These are phyloP conservation scores for Petrocephalus zakoni DNA, from an alignment of 2,113 vertebrate genomes.

Conservation along the genomic window DNA sequence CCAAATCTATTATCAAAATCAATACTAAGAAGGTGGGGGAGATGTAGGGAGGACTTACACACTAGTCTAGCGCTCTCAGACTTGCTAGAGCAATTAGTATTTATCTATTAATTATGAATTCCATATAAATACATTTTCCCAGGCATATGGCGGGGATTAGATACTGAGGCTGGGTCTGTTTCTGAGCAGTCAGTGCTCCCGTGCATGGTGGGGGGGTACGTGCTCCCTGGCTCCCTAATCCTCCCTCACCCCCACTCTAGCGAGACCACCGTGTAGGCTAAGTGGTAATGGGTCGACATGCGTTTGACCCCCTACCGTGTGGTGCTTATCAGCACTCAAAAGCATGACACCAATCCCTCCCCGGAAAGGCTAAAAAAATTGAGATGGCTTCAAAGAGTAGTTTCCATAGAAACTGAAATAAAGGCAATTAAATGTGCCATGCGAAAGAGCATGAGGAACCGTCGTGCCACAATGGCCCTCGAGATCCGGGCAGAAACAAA, in stretches of 20 bases:
- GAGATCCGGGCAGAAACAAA: slow-evolving; percentile 44
- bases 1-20: neutral
- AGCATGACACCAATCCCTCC: slow-evolving; percentile 40
- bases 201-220: neutral
- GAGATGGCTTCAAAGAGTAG: slow-evolving; percentile 49
- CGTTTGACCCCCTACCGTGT: slow-evolving; percentile 30
- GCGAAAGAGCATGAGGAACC: slow-evolving; percentile 48
- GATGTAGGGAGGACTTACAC: neutral
- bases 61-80: neutral
- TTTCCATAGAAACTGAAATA: slow-evolving; percentile 66
- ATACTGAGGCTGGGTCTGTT: neutral
- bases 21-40: neutral
- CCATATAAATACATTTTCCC: neutral
- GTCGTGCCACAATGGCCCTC: slow-evolving; percentile 49
- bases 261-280: slow-evolving; percentile 21
- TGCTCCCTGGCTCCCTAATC: neutral
- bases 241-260: slow-evolving; percentile 6
- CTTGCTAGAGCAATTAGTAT: neutral
- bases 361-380: slow-evolving; percentile 38
- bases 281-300: slow-evolving; percentile 24
- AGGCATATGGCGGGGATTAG: neutral
- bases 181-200: neutral
- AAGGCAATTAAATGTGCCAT: slow-evolving; percentile 56
- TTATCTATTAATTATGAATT: neutral
- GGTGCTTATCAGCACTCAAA: slow-evolving; percentile 37